phyloP scores from a whole-genome alignment of 1,140 invertebrate species.

The Papilio xuthus region DNA sequence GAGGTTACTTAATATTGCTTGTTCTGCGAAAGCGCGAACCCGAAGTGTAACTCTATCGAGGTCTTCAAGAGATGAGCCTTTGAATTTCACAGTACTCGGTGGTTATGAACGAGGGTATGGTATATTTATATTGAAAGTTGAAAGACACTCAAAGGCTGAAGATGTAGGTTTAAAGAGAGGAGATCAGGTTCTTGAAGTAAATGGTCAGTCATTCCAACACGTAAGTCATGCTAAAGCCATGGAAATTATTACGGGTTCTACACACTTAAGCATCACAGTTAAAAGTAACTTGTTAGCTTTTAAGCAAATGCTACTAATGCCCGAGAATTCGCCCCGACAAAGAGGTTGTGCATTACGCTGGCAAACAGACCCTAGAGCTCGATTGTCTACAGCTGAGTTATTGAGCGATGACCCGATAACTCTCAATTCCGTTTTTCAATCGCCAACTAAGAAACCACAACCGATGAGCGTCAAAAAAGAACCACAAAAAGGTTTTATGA shows the following conservation, averaged over 20 bases:
- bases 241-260: slow-evolving; percentile 95
- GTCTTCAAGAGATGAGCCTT: slow-evolving; percentile 94
- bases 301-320: slow-evolving; percentile 93
- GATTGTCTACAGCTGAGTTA: slow-evolving; percentile 84
- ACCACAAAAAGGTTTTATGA: slow-evolving; percentile 92
- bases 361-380: slow-evolving; percentile 85
- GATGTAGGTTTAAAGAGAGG: slow-evolving; percentile 98
- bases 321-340: slow-evolving; percentile 90
- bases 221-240: slow-evolving; percentile 94
- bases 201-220: slow-evolving; percentile 97
- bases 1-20: slow-evolving; percentile 96
- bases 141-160: slow-evolving; percentile 95
- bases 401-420: slow-evolving; percentile 89
- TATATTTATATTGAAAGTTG: slow-evolving; percentile 97
- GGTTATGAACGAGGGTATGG: slow-evolving; percentile 95
- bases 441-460: slow-evolving; percentile 91
- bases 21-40: slow-evolving; percentile 96
- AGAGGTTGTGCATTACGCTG: slow-evolving; percentile 83
- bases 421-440: slow-evolving; percentile 91
- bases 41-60: slow-evolving; percentile 95
- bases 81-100: slow-evolving; percentile 97
- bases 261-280: slow-evolving; percentile 97
- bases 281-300: slow-evolving; percentile 96
- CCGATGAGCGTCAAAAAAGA: slow-evolving; percentile 86
- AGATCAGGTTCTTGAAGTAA: slow-evolving; percentile 98